phyloP scores from a whole-genome alignment of 2,888 invertebrate genomes.

The Hetaerina titia region DNA sequence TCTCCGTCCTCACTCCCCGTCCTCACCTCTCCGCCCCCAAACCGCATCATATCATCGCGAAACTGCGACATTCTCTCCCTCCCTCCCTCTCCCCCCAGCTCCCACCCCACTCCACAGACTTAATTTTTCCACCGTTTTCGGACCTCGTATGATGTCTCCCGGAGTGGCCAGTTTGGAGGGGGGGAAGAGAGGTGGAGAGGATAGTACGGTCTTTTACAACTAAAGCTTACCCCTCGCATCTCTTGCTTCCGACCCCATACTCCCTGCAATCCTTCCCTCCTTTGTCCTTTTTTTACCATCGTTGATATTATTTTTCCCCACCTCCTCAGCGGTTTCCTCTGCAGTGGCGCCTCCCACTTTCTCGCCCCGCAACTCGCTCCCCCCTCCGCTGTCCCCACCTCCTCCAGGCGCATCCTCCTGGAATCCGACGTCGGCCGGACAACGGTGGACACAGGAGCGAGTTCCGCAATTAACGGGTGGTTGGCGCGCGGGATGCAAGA shows the following conservation, averaged over 20 bases:
- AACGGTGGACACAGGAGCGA: conserved; percentile 35
- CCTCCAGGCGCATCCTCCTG: not conserved
- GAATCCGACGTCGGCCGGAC: conserved; percentile 55
- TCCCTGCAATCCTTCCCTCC: not conserved
- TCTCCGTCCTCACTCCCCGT: not conserved
- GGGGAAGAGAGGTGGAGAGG: not conserved
- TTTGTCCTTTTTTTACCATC: not conserved
- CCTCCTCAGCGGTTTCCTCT: not conserved
- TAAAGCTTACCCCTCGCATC: too few relatives aligned
- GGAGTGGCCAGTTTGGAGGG: not conserved
- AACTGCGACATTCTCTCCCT: conserved; percentile 48
- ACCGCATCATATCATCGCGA: conserved; percentile 26
- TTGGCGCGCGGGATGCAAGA: conserved; percentile 8
- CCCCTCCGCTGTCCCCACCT: not conserved
- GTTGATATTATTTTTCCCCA: not conserved
- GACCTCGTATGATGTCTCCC: not conserved
- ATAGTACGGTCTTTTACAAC: not conserved
- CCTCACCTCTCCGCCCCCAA: not conserved
- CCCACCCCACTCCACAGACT: not conserved
- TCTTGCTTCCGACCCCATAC: not conserved
- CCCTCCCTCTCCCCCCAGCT: not conserved
- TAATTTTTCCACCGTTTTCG: conserved; percentile 66
- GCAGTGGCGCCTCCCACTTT: not conserved
- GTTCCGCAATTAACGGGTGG: conserved; percentile 60
- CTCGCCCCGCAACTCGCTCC: not conserved